Conservation (phyloP, 2,888 invertebrate species). For the Drosophila fulvimacula region DNA sequence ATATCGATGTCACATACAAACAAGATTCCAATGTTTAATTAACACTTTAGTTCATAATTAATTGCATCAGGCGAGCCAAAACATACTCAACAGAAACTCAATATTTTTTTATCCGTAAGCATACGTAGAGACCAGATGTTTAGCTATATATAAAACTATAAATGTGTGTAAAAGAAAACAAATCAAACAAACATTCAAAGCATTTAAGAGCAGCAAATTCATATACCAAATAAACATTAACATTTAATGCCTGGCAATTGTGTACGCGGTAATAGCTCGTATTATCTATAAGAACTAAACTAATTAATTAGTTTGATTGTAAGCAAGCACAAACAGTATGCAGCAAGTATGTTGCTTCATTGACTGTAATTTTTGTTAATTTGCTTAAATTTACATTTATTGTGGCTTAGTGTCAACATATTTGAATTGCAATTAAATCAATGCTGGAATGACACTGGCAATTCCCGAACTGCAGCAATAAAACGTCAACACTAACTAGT, state of each 20-base stretch:
- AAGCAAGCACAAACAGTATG: slow-evolving; percentile 4
- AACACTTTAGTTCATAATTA: slow-evolving; percentile 54
- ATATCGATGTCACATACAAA: slow-evolving; percentile 53
- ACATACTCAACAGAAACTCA: slow-evolving; percentile 51
- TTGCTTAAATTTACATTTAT: slow-evolving; percentile 22
- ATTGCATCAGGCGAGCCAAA: slow-evolving; percentile 25
- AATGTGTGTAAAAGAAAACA: slow-evolving; percentile 26
- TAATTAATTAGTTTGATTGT: slow-evolving; percentile 42
- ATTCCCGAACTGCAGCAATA: slow-evolving; percentile 9
- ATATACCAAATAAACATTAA: slow-evolving; percentile 62
- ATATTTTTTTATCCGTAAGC: slow-evolving; percentile 52
- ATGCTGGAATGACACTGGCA: slow-evolving; percentile 22
- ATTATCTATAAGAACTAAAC: slow-evolving; percentile 47
- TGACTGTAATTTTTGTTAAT: slow-evolving; percentile 27
- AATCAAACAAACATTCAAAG: slow-evolving; percentile 37
- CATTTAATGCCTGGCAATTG: slow-evolving; percentile 34
- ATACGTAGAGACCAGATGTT: slow-evolving; percentile 40
- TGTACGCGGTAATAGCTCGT: slow-evolving; percentile 46
- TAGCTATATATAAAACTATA: slow-evolving; percentile 33
- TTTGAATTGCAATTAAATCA: slow-evolving; percentile 14
- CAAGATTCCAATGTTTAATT: slow-evolving; percentile 49
- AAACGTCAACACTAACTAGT: slow-evolving; percentile 6
- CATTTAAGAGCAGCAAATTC: slow-evolving; percentile 58
- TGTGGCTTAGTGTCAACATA: slow-evolving; percentile 12
- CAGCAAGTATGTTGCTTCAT: slow-evolving; percentile 31